These are phyloP conservation scores for Eurytoma adleriae DNA, from an alignment of 2,888 invertebrate genomes.

Conservation along the genomic window DNA sequence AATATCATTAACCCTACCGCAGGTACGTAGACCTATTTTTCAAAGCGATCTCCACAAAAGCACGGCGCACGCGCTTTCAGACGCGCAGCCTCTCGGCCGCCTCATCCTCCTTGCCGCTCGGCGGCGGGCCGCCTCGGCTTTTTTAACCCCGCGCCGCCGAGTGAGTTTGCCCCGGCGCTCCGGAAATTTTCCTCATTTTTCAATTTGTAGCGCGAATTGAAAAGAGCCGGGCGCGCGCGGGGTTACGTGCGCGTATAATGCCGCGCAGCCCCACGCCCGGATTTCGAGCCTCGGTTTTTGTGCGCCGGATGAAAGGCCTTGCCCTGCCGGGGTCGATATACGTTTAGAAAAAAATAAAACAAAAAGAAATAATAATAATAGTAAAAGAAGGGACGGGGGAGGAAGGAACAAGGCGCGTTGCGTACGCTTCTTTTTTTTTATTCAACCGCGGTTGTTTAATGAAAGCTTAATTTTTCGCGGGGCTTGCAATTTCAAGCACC, in stretches of 20 bases:
- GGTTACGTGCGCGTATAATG: background rate
- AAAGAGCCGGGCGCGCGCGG: conserved; percentile 1
- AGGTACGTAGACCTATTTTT: too few species aligned
- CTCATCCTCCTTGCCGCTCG: conserved; percentile 7
- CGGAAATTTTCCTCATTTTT: conserved; percentile 50
- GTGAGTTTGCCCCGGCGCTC: background rate
- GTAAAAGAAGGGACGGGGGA: too few species aligned
- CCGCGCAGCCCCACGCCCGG: background rate
- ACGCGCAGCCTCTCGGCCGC: too few species aligned
- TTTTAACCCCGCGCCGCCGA: background rate
- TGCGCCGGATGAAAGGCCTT: background rate
- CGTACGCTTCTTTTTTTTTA: too few species aligned
- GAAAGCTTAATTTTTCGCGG: background rate
- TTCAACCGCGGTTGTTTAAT: background rate
- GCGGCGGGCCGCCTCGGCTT: conserved; percentile 8
- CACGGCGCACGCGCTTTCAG: too few species aligned
- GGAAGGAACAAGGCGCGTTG: too few species aligned
- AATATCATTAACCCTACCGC: too few species aligned
- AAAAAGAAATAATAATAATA: too few species aligned
- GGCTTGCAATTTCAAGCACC: background rate
- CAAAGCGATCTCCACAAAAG: too few species aligned
- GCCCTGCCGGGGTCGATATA: background rate
- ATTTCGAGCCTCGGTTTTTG: background rate
- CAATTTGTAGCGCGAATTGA: conserved; percentile 52
- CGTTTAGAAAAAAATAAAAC: too few species aligned